Base-by-base conservation (phyloP, 2,888 invertebrate species). In the Idaea dimidiata region DNA sequence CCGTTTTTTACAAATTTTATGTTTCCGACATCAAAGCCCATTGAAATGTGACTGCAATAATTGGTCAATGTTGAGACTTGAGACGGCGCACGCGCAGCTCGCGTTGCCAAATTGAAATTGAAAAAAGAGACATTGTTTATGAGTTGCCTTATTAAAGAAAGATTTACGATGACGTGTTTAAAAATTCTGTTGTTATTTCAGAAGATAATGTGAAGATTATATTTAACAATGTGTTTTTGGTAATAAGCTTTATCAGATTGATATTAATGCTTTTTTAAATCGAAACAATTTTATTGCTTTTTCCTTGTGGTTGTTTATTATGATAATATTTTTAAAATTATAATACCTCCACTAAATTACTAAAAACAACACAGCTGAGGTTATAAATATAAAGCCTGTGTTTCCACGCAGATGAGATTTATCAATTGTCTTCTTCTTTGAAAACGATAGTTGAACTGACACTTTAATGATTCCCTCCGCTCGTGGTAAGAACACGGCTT, bases 121-220 rank as follows among this genome's bases (percentile, higher is more conserved):
- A 80, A 79, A 75, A 79, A 79, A 78, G 81, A 78, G 77, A 79
- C 81, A 85, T 83, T 83, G 84, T 88, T 84, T 83, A 83, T 84
- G 81, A 77, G 81, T 84, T 79, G 77, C 79, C 87, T 87, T 88
- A 85, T 89, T 89, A 87, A 80, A 73, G 78, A 77, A 69, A 85
- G 88, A 89, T 90, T 88, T 88, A 89, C 82, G 62, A 76, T 72
- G 70, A 66, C 73, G 78, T 80, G 82, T 82, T 74, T 75, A 75
- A 82, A 68, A 63, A 33, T 77, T 79, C 70, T 70, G 72, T 77
- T 75, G 72, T 77, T 69, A 58, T 70, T 74, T 78, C 71, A 70
- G 68, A 66, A 61, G 54, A 57, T 24, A 24, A 60, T 56, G 62
- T 64, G 59, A 54, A 70, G 64, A 70, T 69, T 73, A 69, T 17